Evolutionary conservation across 1,140 invertebrate species (phyloP), one percentile per base, ranked within the genome.

Genomic region (Drosophila mauritiana): DNA sequence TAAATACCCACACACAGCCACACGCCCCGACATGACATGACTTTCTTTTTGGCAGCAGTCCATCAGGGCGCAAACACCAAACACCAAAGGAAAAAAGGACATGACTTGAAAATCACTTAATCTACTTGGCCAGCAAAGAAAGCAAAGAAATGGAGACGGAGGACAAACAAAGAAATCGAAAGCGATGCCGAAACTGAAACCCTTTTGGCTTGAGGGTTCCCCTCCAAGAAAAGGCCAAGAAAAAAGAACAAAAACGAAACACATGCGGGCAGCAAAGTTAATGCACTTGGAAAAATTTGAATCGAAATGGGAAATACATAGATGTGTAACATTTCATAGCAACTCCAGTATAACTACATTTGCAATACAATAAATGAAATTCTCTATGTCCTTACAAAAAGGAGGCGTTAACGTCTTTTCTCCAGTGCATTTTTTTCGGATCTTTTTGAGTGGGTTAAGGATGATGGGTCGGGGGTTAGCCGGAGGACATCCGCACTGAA

Each of bases 81-180:
- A 36, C 22, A 46, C 27, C 53, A 31, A 22, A 10, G 46, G 53
- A 72, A 67, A 83, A 83, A 89, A 88, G 83, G 79, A 88, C 84
- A 88, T 88, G 83, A 88, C 83, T 88, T 84, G 83, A 80, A 88
- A 88, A 88, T 88, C 83, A 89, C 83, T 88, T 88, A 88, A 88
- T 88, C 83, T 89, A 89, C 78, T 86, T 73, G 78, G 73, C 39
- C 36, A 36, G 51, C 75, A 52, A 73, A 65, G 57, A 73, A 67
- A 46, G 53, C 22, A 34, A 39, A 17, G 39, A 48, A 67, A 57
- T 36, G 62, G 42, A 25, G 46, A 36, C 17, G 51, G 27, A 37
- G 39, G n/a, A 52, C 75, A 63, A 79, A 78, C 37, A 74, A 69
- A 70, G 54, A 56, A 79, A 59, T 49, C 52, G 59, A 78, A 73